Evolutionary conservation across 2,888 invertebrate genomes (phyloP).

Genomic region (Chorisops tibialis): DNA sequence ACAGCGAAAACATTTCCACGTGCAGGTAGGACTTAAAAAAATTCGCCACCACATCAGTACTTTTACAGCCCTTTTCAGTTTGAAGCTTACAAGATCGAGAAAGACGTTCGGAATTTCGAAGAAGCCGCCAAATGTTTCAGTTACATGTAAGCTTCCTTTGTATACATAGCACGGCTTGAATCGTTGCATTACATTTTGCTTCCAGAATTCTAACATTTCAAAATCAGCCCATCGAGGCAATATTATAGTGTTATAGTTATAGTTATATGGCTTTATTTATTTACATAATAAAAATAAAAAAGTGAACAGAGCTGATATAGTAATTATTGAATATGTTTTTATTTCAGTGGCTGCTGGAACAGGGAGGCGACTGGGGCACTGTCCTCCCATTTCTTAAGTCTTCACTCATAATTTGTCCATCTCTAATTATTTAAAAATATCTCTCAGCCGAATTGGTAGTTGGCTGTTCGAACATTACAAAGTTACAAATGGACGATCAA

Average conservation of each 20-base stretch:
- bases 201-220: slow-evolving; percentile 68
- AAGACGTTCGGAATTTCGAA: slow-evolving; percentile 74
- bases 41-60: background rate
- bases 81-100: slow-evolving; percentile 85
- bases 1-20: slow-evolving; percentile 86
- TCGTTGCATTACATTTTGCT: too few relatives aligned
- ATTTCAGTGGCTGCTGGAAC: too few relatives aligned
- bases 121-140: slow-evolving; percentile 88
- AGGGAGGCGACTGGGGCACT: too few relatives aligned
- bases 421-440: too few relatives aligned
- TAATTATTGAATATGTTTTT: too few relatives aligned
- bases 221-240: slow-evolving; percentile 67
- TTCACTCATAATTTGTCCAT: too few relatives aligned
- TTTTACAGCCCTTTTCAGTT: slow-evolving; percentile 57
- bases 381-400: too few relatives aligned
- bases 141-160: slow-evolving; percentile 56
- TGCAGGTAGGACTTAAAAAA: slow-evolving; percentile 61
- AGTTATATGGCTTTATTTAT: too few relatives aligned
- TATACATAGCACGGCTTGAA: background rate
- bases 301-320: too few relatives aligned
- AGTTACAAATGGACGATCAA: slow-evolving; percentile 44
- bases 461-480: slow-evolving; percentile 51
- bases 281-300: too few relatives aligned
- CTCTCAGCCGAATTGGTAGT: slow-evolving; percentile 47
- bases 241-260: too few relatives aligned